phyloP scores from a whole-genome alignment of 2,888 invertebrate genomes.

The Poecilus cupreus region DNA sequence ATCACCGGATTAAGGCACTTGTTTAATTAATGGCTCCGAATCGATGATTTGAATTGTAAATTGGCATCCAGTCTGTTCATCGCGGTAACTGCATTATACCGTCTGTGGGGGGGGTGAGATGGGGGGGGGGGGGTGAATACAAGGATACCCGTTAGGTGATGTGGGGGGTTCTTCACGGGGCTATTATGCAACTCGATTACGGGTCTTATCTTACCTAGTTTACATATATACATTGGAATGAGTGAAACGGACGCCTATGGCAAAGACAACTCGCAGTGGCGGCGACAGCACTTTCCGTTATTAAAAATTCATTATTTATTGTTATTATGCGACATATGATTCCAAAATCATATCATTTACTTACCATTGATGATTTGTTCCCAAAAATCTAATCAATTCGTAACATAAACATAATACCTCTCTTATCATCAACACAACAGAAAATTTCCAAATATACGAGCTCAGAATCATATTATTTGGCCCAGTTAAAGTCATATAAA shows the following conservation, averaged over 20 bases:
- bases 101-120: not conserved
- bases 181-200: conserved; percentile 1
- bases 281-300: too few relatives aligned
- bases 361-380: too few relatives aligned
- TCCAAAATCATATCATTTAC: too few relatives aligned
- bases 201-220: not conserved
- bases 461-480: too few relatives aligned
- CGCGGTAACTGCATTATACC: conserved; percentile 38
- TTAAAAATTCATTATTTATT: too few relatives aligned
- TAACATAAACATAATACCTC: too few relatives aligned
- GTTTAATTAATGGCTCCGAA: conserved; percentile 41
- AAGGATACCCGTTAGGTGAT: not conserved
- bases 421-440: too few relatives aligned
- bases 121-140: not conserved
- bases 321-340: too few relatives aligned
- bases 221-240: conserved; percentile 10
- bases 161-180: not conserved
- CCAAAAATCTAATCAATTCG: too few relatives aligned
- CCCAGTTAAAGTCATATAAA: too few relatives aligned
- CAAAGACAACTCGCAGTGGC: too few relatives aligned
- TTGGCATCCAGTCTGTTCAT: conserved; percentile 25
- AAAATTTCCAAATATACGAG: too few relatives aligned
- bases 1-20: conserved; percentile 32
- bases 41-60: conserved; percentile 44
- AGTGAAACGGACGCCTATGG: not conserved